Evolutionary conservation across 2,113 vertebrate genomes (phyloP), one percentile per base, ranked within the genome.

Genomic region (Nothoprocta pentlandii): DNA sequence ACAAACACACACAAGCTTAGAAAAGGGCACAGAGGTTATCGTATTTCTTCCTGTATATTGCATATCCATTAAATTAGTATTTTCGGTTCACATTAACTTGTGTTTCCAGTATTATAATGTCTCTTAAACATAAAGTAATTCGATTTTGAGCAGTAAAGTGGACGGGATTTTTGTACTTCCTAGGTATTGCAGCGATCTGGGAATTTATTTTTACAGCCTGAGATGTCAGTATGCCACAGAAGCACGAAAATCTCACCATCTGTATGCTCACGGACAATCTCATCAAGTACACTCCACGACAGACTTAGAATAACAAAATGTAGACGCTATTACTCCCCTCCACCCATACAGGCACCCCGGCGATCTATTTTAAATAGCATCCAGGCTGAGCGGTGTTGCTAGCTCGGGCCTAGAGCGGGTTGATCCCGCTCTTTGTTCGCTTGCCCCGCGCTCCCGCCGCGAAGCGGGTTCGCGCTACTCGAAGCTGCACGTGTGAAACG

Each of bases 211-310:
- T 94, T 95, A 80, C 96, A 95, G 94, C 78, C 92, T 95, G 85
- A 84, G 93, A 95, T 93, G 95, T 97, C 96, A 95, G 92, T 85
- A 94, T 95, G 96, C 93, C 93, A 93, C 91, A 91, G 95, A 93
- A 94, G 89, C 93, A 93, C 75, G 97, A 96, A 96, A 96, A 94
- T 95, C 95, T 97, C 91, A 95, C 96, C 96, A 97, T 96, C 96
- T 97, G 95, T 90, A 96, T 96, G 90, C 90, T 93, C 87, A 78
- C 86, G 93, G 91, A 94, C 91, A 94, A 86, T 94, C 92, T 94
- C 91, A 88, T 95, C 84, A 93, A 95, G 95, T 89, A 96, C 89
- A 90, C 75, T 77, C 36, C 80, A 95, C 68, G 88, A 92, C 88
- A 97, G 93, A 92, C 95, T 93, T 78, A 80, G 89, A 92, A 87